These are phyloP conservation scores for Resseliella maxima DNA, from an alignment of 2,888 invertebrate species.

Conservation along the genomic window DNA sequence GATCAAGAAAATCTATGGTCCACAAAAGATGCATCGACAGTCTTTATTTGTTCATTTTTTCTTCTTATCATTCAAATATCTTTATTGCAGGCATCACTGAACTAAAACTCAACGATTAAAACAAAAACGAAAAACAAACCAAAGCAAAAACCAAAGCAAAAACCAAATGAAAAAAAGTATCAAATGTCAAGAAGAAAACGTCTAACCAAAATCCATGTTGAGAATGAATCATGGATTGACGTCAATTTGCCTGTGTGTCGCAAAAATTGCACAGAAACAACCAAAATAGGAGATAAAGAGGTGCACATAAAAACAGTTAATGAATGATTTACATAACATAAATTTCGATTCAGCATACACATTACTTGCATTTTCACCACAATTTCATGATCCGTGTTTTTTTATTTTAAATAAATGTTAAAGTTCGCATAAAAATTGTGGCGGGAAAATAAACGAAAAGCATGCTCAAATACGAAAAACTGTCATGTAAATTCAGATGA, in stretches of 20 bases:
- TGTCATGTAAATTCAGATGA: background rate
- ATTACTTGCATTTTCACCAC: slow-evolving; percentile 12
- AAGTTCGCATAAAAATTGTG: too few species aligned
- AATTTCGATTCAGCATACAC: slow-evolving; percentile 5
- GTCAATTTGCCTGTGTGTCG: background rate
- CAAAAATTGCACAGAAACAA: background rate
- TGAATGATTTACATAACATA: slow-evolving; percentile 28
- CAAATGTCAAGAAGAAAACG: too few species aligned
- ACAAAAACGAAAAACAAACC: background rate
- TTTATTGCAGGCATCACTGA: background rate
- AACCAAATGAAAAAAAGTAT: too few species aligned
- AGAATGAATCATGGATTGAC: background rate
- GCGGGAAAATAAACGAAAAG: too few species aligned
- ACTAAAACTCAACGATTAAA: background rate
- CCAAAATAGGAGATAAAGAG: background rate
- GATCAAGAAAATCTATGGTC: background rate
- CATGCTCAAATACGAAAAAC: background rate
- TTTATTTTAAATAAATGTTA: too few species aligned
- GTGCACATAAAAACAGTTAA: slow-evolving; percentile 3
- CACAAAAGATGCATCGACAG: slow-evolving; percentile 16
- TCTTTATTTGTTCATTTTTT: background rate
- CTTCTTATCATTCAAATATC: background rate
- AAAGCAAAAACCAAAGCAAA: too few species aligned
- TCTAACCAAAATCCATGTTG: background rate
- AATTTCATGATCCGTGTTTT: too few species aligned